Base-by-base conservation (phyloP, 1,140 invertebrate genomes). In the Pygmarrhopalites habei region DNA sequence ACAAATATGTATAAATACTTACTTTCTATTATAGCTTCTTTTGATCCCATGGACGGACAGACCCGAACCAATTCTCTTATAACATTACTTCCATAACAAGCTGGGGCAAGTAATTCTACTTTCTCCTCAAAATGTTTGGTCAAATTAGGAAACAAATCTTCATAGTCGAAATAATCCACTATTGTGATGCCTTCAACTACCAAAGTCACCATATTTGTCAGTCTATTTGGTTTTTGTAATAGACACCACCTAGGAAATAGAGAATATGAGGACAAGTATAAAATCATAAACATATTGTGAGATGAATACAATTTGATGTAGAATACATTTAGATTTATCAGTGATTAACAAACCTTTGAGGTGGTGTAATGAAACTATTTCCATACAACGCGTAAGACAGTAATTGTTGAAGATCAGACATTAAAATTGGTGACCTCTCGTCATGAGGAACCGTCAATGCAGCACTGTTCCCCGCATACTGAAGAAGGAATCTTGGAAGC, bases 321-420 rank as follows among this genome's bases (percentile, higher is more conserved):
- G n/a, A n/a, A n/a, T 65, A 53, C 25, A 32, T 23, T 44, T 28
- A 39, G 23, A 61, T 26, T 51, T 29, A 60, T 44, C 47, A 58
- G 19, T 15, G 30, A n/a, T 12, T 14, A 61, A 55, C 14, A 58
- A 70, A 77, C 75, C 74, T 73, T 41, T 60, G 56, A 41, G 75
- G 75, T 51, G 74, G 73, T 46, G 73, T 70, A 23, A 85, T 83
- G 47, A 86, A 84, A 35, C 83, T 75, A 68, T 86, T 82, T 4
- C 85, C 86, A 51, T 88, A 77, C 58, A 90, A 74, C 1, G 88
- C 86, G 74, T 85, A 86, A 70, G 92, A 75, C 3, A 93, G 72
- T 52, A 94, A 77, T 77, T 92, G 84, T 74, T 92, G 89, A 59
- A 93, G 74, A 74, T 94, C 90, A 43, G 83, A 83, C 0, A 91